Percentiles rank a stretch among this genome's conserved stretches.
These are phyloP conservation scores for Galerucella nymphaeae DNA, from an alignment of 2,888 invertebrate species.

Conservation along the genomic window DNA sequence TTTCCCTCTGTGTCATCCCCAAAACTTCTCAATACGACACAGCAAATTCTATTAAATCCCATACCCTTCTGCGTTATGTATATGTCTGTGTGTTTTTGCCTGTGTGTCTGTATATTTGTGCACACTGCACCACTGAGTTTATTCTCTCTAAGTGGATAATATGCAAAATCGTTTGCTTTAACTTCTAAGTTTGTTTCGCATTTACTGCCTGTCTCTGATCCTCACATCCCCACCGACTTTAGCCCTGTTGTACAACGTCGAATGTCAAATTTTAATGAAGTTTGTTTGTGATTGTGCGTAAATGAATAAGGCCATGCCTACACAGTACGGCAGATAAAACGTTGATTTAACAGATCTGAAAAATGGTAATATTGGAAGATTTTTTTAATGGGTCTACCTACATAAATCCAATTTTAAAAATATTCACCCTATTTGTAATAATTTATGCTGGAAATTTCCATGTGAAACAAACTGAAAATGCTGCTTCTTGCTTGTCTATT, in stretches of 20 bases:
- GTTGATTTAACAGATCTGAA: too few relatives aligned
- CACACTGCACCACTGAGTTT: constrained; percentile 42
- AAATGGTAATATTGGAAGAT: too few relatives aligned
- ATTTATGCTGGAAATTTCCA: too few relatives aligned
- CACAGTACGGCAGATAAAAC: not conserved
- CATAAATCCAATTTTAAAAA: too few relatives aligned
- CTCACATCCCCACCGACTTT: constrained; percentile 10
- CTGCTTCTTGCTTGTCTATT: too few relatives aligned
- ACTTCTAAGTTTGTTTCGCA: constrained; percentile 38
- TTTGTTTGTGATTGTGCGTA: not conserved
- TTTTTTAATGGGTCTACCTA: too few relatives aligned
- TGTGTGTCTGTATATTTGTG: constrained; percentile 34
- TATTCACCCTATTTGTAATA: too few relatives aligned
- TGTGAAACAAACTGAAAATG: too few relatives aligned
- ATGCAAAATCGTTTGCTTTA: constrained; percentile 43
- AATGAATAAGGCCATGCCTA: not conserved
- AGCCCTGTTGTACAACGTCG: constrained; percentile 14
- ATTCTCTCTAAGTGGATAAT: constrained; percentile 45
- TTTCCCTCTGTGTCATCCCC: constrained; percentile 21
- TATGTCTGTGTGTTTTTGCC: constrained; percentile 20
- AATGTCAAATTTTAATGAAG: not conserved
- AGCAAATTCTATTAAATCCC: constrained; percentile 35
- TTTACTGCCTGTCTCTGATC: constrained; percentile 31
- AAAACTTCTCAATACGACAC: constrained; percentile 35
- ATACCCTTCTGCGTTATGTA: constrained; percentile 8